A percentile compares a stretch with the other conserved stretches of the same genome.
Evolutionary conservation across 2,797 vertebrate genomes (phyloP).

Genomic region (Parambassis ranga): DNA sequence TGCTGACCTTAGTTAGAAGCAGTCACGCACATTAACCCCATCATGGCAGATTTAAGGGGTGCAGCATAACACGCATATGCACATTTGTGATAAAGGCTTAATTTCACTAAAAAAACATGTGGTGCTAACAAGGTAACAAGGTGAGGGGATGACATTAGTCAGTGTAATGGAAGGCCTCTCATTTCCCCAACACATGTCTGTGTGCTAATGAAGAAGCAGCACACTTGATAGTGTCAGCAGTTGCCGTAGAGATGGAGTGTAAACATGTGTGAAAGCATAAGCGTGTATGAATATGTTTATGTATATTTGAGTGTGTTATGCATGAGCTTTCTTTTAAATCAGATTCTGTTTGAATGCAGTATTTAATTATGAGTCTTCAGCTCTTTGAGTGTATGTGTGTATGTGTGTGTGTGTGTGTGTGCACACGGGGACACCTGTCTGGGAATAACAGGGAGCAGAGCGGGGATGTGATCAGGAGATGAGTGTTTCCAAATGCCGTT

Average conservation of each 20-base stretch:
- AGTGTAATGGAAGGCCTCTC: conserved; percentile 8
- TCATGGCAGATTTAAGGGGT: conserved; percentile 24
- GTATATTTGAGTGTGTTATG: conserved; percentile 15
- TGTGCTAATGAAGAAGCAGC: conserved; percentile 16
- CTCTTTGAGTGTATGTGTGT: neutral
- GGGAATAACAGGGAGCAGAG: conserved; percentile 59
- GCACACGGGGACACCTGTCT: conserved; percentile 53
- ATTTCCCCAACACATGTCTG: conserved; percentile 1
- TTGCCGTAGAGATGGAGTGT: neutral
- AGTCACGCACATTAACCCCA: conserved; percentile 41
- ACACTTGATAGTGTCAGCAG: neutral
- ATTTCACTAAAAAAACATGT: too few relatives aligned
- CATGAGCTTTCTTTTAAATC: conserved; percentile 5
- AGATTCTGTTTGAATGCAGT: conserved; percentile 27
- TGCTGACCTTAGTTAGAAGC: conserved; percentile 34
- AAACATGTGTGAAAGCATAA: neutral
- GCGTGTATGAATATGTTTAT: conserved; percentile 9
- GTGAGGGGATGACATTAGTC: conserved; percentile 37
- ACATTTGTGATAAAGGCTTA: neutral
- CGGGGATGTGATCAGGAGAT: conserved; percentile 62
- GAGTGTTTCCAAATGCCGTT: conserved; percentile 67
- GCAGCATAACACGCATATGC: neutral
- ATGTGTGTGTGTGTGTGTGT: conserved; percentile 3
- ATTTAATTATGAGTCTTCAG: conserved; percentile 22
- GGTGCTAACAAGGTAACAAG: too few relatives aligned